A percentile compares a stretch with the other conserved stretches of the same genome.
These are phyloP conservation scores for Matsumurasca onukii DNA, from an alignment of 1,140 invertebrate species.

Conservation along the genomic window DNA sequence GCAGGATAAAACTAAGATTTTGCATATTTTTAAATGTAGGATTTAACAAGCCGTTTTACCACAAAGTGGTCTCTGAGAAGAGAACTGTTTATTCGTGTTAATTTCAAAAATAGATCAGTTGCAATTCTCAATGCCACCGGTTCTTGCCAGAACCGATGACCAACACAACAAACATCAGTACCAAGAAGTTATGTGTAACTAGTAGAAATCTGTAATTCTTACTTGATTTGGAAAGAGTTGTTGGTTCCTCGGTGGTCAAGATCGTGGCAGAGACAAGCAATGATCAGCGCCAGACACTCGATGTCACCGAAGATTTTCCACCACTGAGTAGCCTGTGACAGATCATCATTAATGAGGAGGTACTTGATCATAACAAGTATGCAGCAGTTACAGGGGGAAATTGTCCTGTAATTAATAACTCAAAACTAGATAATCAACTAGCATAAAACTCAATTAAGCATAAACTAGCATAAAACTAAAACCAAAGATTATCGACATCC, in stretches of 20 bases:
- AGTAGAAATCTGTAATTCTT: conserved; percentile 48
- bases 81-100: too few relatives aligned
- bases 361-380: not conserved
- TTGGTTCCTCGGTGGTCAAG: conserved; percentile 96
- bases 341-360: conserved; percentile 33
- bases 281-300: conserved; percentile 90
- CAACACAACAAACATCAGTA: too few relatives aligned
- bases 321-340: conserved; percentile 79
- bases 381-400: not conserved
- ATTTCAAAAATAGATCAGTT: too few relatives aligned
- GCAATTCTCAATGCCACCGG: too few relatives aligned
- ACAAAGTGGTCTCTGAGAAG: too few relatives aligned
- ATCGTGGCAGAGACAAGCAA: conserved; percentile 96
- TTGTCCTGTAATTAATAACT: not conserved
- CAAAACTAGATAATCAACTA: not conserved
- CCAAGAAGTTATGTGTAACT: too few relatives aligned
- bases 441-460: not conserved
- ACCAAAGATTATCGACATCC: too few relatives aligned
- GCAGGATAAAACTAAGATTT: too few relatives aligned
- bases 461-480: too few relatives aligned
- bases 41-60: too few relatives aligned
- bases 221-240: conserved; percentile 98
- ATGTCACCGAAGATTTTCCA: conserved; percentile 91
- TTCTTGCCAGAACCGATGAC: too few relatives aligned
- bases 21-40: too few relatives aligned